These are phyloP conservation scores for Drosophila melanocephala DNA, from an alignment of 2,888 invertebrate genomes.

Conservation along the genomic window DNA sequence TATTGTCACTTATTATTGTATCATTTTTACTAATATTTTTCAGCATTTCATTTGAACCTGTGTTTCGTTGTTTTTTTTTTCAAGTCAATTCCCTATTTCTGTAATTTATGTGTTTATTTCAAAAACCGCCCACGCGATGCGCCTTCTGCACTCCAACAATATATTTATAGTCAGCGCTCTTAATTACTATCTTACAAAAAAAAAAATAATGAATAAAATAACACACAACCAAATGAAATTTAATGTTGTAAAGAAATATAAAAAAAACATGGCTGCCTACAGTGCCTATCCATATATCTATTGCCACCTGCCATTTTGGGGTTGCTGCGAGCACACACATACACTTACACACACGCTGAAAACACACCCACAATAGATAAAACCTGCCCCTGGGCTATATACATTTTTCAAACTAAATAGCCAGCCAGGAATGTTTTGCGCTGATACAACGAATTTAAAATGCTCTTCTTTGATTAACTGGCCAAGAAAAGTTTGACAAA, in stretches of 20 bases:
- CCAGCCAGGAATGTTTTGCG: background rate
- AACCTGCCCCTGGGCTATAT: conserved; percentile 71
- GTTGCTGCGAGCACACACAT: conserved; percentile 54
- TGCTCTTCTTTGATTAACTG: conserved; percentile 13
- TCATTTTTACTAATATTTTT: conserved; percentile 5
- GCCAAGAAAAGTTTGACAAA: background rate
- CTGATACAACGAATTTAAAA: conserved; percentile 9
- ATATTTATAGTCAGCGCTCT: conserved; percentile 27
- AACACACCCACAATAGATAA: conserved; percentile 65
- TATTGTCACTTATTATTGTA: conserved; percentile 13
- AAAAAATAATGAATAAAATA: conserved; percentile 9
- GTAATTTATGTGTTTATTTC: conserved; percentile 13
- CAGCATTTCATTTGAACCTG: conserved; percentile 32
- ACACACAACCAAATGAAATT: conserved; percentile 47
- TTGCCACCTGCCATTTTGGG: conserved; percentile 78
- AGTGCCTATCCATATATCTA: conserved; percentile 65
- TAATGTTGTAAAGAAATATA: conserved; percentile 23
- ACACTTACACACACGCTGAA: conserved; percentile 11
- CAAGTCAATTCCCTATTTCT: conserved; percentile 1
- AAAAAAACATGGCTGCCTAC: conserved; percentile 67
- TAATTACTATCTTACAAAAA: conserved; percentile 55
- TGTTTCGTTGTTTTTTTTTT: conserved; percentile 8
- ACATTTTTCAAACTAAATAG: conserved; percentile 52
- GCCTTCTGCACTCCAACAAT: conserved; percentile 49
- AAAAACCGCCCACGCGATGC: conserved; percentile 57